Evolutionary conservation across 1,140 invertebrate genomes (phyloP).

Genomic region (Temnothorax curvispinosus): DNA sequence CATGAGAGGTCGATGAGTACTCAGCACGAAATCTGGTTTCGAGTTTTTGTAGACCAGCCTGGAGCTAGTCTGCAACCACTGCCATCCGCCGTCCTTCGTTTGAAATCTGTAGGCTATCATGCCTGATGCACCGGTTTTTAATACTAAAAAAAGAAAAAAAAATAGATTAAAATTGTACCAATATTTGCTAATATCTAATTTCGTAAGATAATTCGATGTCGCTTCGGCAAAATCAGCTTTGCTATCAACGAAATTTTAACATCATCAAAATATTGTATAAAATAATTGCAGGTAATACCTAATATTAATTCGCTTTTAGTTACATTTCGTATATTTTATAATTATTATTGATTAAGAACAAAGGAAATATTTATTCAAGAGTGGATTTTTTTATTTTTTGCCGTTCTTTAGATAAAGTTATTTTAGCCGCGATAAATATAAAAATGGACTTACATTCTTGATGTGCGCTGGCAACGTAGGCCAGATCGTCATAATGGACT

Average conservation of each 20-base stretch:
- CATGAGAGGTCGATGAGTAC: conserved; percentile 98
- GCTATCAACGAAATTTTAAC: background rate
- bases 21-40: conserved; percentile 99
- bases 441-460: conserved; percentile 95
- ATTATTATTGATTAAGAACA: background rate
- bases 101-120: conserved; percentile 99
- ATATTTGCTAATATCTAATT: background rate
- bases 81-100: conserved; percentile 97
- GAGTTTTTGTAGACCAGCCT: conserved; percentile 99
- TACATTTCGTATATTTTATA: background rate
- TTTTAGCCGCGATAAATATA: background rate
- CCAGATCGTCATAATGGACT: conserved; percentile 98
- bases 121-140: conserved; percentile 99
- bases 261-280: background rate
- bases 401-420: background rate
- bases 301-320: background rate
- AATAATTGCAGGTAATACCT: background rate
- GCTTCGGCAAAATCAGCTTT: background rate
- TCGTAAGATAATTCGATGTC: background rate
- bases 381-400: background rate
- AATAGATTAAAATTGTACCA: background rate
- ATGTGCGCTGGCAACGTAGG: conserved; percentile 99
- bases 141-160: conserved; percentile 89
- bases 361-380: background rate
- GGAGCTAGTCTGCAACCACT: conserved; percentile 99